phyloP scores from a whole-genome alignment of 2,888 invertebrate genomes.

The Agapostemon virescens region DNA sequence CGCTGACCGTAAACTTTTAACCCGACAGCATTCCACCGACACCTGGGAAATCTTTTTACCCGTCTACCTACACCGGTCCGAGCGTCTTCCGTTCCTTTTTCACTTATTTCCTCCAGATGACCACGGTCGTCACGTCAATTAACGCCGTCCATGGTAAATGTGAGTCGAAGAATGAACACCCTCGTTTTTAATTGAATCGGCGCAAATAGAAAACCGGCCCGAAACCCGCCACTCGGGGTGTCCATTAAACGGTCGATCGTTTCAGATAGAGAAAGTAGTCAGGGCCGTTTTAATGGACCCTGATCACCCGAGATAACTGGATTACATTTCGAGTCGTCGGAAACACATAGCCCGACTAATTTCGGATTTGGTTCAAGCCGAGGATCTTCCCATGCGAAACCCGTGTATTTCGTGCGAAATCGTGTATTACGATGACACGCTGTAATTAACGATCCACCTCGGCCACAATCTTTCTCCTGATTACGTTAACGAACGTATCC shows the following conservation, averaged over 20 bases:
- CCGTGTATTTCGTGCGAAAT: slow-evolving; percentile 26
- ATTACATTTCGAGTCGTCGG: slow-evolving; percentile 60
- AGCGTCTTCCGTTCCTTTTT: slow-evolving; percentile 43
- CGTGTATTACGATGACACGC: slow-evolving; percentile 30
- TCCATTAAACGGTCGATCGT: slow-evolving; percentile 69
- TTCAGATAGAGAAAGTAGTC: slow-evolving; percentile 69
- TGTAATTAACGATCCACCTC: slow-evolving; percentile 32
- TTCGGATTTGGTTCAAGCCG: slow-evolving; percentile 42
- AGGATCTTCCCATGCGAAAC: slow-evolving; percentile 17
- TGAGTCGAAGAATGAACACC: slow-evolving; percentile 60
- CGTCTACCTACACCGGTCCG: slow-evolving; percentile 45
- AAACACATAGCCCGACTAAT: slow-evolving; percentile 51
- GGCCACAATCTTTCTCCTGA: not conserved
- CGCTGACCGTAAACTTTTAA: slow-evolving; percentile 44
- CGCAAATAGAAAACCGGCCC: slow-evolving; percentile 62
- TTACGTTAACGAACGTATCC: not conserved
- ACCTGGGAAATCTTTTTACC: slow-evolving; percentile 48
- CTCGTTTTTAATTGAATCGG: slow-evolving; percentile 68
- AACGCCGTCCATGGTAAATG: slow-evolving; percentile 60
- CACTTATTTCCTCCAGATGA: slow-evolving; percentile 46
- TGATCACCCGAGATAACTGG: slow-evolving; percentile 68
- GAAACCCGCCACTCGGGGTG: slow-evolving; percentile 59
- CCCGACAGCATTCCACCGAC: slow-evolving; percentile 35
- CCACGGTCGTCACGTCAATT: slow-evolving; percentile 67
- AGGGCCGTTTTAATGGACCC: slow-evolving; percentile 65